Conservation (phyloP, 2,113 vertebrate genomes). For the Mixornis gularis region DNA sequence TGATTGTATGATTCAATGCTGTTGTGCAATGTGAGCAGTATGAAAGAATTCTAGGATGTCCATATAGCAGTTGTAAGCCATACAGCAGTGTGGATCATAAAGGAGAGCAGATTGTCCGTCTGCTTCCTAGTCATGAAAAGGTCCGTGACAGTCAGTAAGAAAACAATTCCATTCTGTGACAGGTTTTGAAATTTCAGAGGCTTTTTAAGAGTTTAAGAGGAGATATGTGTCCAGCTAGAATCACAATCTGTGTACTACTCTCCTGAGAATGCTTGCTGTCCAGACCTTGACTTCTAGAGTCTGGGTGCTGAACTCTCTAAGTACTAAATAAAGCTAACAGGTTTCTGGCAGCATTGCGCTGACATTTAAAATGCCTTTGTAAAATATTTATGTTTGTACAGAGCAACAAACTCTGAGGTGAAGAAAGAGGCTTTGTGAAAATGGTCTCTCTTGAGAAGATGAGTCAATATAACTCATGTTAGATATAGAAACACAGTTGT, state of each 20-base stretch:
- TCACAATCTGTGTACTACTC: fast-evolving
- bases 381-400: background rate
- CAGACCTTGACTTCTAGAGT: background rate
- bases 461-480: background rate
- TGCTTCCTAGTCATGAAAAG: background rate
- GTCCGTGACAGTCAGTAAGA: background rate
- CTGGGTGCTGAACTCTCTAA: background rate
- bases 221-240: background rate
- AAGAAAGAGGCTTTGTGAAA: background rate
- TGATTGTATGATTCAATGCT: background rate
- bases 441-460: background rate
- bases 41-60: background rate
- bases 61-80: background rate
- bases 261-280: background rate
- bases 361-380: background rate
- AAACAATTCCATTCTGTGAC: background rate
- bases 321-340: background rate
- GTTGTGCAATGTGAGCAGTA: background rate
- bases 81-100: background rate
- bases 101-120: background rate
- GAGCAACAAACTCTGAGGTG: background rate
- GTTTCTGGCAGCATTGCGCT: background rate
- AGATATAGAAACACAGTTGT: background rate
- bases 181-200: background rate
- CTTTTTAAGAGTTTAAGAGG: background rate